Percentiles rank a stretch among this genome's conserved stretches.
These are phyloP conservation scores for Pseudochirops corinnae DNA, from an alignment of 2,797 vertebrate genomes.

Conservation along the genomic window DNA sequence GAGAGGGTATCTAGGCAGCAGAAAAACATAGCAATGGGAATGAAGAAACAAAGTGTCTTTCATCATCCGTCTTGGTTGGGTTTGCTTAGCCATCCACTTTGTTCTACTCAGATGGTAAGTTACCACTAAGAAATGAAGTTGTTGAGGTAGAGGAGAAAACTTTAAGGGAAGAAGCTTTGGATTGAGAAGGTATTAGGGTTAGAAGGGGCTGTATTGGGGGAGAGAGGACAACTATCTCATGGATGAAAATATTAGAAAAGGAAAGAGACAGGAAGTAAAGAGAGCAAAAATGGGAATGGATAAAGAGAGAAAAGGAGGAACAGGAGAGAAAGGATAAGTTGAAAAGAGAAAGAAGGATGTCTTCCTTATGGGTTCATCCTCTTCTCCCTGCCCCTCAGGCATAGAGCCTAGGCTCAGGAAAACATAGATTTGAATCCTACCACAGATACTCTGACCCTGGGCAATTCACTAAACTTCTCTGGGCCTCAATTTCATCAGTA, in stretches of 20 bases:
- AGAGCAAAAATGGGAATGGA: not conserved
- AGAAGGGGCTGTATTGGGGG: slow-evolving; percentile 39
- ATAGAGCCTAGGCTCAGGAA: not conserved
- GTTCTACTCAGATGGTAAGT: not conserved
- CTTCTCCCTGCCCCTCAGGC: not conserved
- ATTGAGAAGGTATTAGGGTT: slow-evolving; percentile 11
- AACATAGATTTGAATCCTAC: not conserved
- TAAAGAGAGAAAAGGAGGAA: not conserved
- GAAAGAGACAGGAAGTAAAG: slow-evolving; percentile 25
- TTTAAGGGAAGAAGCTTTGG: slow-evolving; percentile 19
- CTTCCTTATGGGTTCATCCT: not conserved
- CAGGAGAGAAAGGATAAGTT: not conserved
- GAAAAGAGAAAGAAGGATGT: slow-evolving; percentile 13
- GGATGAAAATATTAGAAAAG: slow-evolving; percentile 14
- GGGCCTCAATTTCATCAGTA: not conserved
- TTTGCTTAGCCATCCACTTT: slow-evolving; percentile 9
- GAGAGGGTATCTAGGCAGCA: not conserved
- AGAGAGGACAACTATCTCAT: slow-evolving; percentile 34
- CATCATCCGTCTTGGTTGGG: not conserved
- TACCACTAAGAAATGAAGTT: slow-evolving; percentile 43
- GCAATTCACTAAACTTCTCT: not conserved
- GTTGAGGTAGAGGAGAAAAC: not conserved
- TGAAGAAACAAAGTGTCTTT: not conserved
- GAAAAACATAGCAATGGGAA: not conserved
- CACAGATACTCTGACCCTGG: not conserved